Percentiles rank a stretch among this genome's conserved stretches.
These are phyloP conservation scores for Girardia tigrina DNA, from an alignment of 2,888 invertebrate species.

Conservation along the genomic window DNA sequence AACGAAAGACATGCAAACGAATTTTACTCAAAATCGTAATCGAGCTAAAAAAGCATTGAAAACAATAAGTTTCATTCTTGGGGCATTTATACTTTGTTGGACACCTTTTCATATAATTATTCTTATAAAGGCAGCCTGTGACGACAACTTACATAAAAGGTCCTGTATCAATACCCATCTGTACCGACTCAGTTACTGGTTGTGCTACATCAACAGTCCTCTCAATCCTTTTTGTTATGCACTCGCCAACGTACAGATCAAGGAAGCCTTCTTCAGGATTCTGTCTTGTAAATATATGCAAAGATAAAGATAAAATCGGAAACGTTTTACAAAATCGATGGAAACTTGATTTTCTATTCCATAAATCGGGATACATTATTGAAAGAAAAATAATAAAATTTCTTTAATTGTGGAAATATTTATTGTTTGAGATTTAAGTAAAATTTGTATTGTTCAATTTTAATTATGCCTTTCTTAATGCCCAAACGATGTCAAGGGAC, in stretches of 20 bases:
- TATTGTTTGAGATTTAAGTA: no score
- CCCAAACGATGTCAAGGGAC: no score
- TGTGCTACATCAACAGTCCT: constrained; percentile 95
- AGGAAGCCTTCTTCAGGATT: constrained; percentile 89
- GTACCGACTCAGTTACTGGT: constrained; percentile 51
- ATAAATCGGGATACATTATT: no score
- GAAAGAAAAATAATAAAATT: no score
- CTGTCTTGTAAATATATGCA: constrained; percentile 49
- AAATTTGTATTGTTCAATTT: no score
- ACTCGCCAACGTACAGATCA: constrained; percentile 93
- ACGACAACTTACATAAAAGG: constrained; percentile 40
- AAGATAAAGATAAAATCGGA: not conserved
- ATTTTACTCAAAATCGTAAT: constrained; percentile 54
- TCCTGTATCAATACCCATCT: constrained; percentile 40
- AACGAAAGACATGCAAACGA: not conserved
- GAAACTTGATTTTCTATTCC: no score
- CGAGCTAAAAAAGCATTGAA: constrained; percentile 90
- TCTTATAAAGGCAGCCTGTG: constrained; percentile 83
- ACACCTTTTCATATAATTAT: constrained; percentile 95
- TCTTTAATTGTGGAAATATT: no score
- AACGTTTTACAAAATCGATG: no score
- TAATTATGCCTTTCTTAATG: no score
- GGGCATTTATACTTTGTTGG: constrained; percentile 93
- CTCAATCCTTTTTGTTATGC: constrained; percentile 99
- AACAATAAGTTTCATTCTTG: constrained; percentile 93